Conservation (phyloP, 2,888 invertebrate species). For the Diachrysia chrysitis region DNA sequence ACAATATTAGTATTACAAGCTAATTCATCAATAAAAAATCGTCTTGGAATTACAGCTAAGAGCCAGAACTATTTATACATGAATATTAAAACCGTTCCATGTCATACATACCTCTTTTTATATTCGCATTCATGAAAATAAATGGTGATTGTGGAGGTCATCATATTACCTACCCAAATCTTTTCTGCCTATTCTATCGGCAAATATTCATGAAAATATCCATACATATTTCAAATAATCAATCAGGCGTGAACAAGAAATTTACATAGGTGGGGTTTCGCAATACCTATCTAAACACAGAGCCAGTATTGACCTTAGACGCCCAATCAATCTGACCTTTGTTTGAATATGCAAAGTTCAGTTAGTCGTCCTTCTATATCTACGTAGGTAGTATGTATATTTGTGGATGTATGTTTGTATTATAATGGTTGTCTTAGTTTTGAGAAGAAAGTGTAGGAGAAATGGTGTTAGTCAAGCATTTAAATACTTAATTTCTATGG, state of each 20-base stretch:
- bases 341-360: neutral
- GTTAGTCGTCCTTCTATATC: neutral
- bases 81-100: too few relatives aligned
- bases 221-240: neutral
- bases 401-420: neutral
- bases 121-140: too few relatives aligned
- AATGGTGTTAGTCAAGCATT: too few relatives aligned
- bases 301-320: neutral
- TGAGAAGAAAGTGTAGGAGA: too few relatives aligned
- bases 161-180: neutral
- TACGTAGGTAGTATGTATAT: neutral
- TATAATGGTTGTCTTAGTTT: too few relatives aligned
- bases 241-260: neutral
- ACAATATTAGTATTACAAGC: too few relatives aligned
- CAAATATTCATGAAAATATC: neutral
- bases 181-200: neutral
- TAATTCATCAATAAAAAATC: too few relatives aligned
- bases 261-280: neutral
- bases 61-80: too few relatives aligned
- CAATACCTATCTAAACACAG: neutral
- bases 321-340: slow-evolving; percentile 1
- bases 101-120: too few relatives aligned
- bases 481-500: too few relatives aligned
- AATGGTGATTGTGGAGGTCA: too few relatives aligned
- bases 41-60: too few relatives aligned